Evolutionary conservation across 2,113 vertebrate species (phyloP).

Genomic region (Percina caprodes): DNA sequence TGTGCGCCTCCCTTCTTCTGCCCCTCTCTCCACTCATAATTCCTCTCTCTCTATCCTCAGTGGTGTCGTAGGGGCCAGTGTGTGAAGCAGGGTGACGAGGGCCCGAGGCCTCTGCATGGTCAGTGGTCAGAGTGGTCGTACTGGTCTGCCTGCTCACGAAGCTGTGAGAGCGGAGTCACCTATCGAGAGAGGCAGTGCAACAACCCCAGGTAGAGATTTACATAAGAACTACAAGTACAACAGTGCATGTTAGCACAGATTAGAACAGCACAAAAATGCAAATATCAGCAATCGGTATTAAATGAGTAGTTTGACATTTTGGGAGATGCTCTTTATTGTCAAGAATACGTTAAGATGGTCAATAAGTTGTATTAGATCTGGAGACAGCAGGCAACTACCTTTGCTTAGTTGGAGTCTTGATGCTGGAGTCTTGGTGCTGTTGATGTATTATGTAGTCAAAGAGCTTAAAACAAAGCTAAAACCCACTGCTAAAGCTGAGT

Average conservation of each 20-base stretch:
- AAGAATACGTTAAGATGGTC: not conserved
- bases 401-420: too few relatives aligned
- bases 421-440: too few relatives aligned
- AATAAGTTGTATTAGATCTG: too few relatives aligned
- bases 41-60: conserved; percentile 65
- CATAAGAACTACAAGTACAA: not conserved
- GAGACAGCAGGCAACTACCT: too few relatives aligned
- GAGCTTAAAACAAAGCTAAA: not conserved
- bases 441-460: not conserved
- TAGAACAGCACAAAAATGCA: too few relatives aligned
- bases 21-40: not conserved
- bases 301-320: not conserved
- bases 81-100: conserved; percentile 89
- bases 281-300: not conserved
- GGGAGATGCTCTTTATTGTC: not conserved
- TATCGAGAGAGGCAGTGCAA: conserved; percentile 89
- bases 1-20: conserved; percentile 3
- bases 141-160: conserved; percentile 90
- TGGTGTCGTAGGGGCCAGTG: conserved; percentile 94
- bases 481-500: not conserved
- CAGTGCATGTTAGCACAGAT: not conserved
- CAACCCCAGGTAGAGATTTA: conserved; percentile 84
- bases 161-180: conserved; percentile 89
- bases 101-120: conserved; percentile 86
- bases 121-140: conserved; percentile 91